Evolutionary conservation across 1,140 invertebrate genomes (phyloP), one percentile per base, ranked within the genome.

Genomic region (Arctopsyche grandis): DNA sequence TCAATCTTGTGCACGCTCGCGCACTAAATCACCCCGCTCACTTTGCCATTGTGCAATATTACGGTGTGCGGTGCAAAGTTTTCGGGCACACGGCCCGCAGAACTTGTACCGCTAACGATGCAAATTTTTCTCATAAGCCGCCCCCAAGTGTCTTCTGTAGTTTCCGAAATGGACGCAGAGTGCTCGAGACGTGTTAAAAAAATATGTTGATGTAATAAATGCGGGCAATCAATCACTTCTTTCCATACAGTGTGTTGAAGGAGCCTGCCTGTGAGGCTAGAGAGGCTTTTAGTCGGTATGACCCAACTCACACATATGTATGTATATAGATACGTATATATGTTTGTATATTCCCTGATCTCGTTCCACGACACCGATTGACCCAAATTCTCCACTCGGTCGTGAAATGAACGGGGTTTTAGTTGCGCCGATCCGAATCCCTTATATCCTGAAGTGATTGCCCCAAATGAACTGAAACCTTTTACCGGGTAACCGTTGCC

Each of bases 151-250:
- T 76, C 74, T 63, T 46, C 29, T 4, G 24, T 43, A 63, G 58
- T 63, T 76, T 48, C 26, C 38, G 9, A 60, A 75, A 44, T 75
- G 52, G 48, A 29, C 24, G 73, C 7, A 7, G 29, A 56, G 74
- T 0, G 52, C 43, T 19, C 10, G 10, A 10, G 10, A 69, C 63
- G 60, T 52, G 66, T 56, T 69, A 69, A 77, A 77, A 78, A 78
- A 78, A 78, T 78, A 78, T 78, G 77, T 78, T 78, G 77, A 73
- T 73, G 77, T 71, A 70, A 78, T 78, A 78, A 73, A 78, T 78
- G 77, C 21, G 26, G 77, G 77, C 69, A 70, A 78, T 78, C 77
- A 70, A 78, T 78, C 77, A 78, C 69, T 43, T 43, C 19, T 19
- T 38, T 38, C 29, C 29, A n/a, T n/a, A n/a, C n/a, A 24, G 22